These are phyloP conservation scores for Lithophane socia DNA, from an alignment of 2,888 invertebrate genomes.

Conservation along the genomic window DNA sequence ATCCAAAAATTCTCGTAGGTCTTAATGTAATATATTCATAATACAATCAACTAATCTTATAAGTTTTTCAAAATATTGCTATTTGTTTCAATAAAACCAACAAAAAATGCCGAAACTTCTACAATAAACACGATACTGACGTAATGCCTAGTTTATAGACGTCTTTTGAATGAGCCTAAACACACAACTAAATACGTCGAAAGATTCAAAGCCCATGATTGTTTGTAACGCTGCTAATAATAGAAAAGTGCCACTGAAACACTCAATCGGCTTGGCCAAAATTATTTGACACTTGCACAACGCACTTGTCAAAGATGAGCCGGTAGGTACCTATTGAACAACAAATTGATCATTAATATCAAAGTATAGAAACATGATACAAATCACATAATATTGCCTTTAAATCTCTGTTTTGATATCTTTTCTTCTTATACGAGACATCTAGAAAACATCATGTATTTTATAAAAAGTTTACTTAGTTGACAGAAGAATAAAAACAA, in stretches of 20 bases:
- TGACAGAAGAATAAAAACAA: background rate
- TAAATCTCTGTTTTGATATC: background rate
- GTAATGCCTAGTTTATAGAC: background rate
- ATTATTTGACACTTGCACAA: background rate
- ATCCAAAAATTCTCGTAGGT: background rate
- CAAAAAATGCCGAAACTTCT: background rate
- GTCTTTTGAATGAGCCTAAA: background rate
- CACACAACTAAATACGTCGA: background rate
- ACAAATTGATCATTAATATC: background rate
- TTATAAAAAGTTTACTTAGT: background rate
- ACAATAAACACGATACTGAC: background rate
- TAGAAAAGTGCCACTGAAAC: background rate
- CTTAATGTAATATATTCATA: too few relatives aligned
- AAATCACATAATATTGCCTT: too few relatives aligned
- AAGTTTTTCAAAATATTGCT: background rate
- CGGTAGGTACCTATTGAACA: too few relatives aligned
- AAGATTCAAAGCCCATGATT: background rate
- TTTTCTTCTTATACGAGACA: background rate
- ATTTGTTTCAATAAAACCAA: background rate
- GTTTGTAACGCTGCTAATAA: background rate
- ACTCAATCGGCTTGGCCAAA: background rate
- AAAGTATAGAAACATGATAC: background rate
- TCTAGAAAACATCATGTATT: background rate
- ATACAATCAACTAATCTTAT: too few relatives aligned
- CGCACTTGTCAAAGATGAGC: background rate